Evolutionary conservation across 2,113 vertebrate species (phyloP).

Genomic region (Rhinopomastus cyanomelas): DNA sequence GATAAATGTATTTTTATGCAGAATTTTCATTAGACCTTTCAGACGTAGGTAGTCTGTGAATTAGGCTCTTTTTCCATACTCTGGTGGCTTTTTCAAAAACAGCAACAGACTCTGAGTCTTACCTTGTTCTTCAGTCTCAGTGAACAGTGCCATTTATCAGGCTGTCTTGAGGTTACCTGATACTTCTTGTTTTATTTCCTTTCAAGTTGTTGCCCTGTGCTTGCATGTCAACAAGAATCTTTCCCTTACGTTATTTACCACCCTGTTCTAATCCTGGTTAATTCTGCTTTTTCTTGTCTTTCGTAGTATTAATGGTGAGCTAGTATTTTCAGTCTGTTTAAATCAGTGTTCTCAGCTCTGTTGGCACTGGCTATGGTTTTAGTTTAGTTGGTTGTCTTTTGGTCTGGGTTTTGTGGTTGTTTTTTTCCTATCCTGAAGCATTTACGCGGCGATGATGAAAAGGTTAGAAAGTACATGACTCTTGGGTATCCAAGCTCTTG

Average conservation of each 20-base stretch:
- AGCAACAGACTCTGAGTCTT: background rate
- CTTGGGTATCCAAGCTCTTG: background rate
- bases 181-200: background rate
- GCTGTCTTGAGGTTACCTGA: background rate
- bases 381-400: background rate
- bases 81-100: background rate
- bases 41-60: background rate
- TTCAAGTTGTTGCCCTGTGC: background rate
- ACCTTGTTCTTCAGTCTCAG: background rate
- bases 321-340: background rate
- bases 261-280: background rate
- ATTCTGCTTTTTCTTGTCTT: background rate
- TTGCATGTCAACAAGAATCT: background rate
- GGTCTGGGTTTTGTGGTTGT: background rate
- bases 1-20: background rate
- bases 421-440: background rate
- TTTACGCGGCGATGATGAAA: background rate
- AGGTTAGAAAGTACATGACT: background rate
- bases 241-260: background rate
- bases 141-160: background rate
- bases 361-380: background rate
- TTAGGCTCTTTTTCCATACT: background rate
- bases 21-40: background rate
- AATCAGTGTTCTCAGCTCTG: background rate
- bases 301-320: background rate